Percentiles rank a stretch among this genome's conserved stretches.
These are phyloP conservation scores for Epirrhoe alternata DNA, from an alignment of 2,888 invertebrate species.

Conservation along the genomic window DNA sequence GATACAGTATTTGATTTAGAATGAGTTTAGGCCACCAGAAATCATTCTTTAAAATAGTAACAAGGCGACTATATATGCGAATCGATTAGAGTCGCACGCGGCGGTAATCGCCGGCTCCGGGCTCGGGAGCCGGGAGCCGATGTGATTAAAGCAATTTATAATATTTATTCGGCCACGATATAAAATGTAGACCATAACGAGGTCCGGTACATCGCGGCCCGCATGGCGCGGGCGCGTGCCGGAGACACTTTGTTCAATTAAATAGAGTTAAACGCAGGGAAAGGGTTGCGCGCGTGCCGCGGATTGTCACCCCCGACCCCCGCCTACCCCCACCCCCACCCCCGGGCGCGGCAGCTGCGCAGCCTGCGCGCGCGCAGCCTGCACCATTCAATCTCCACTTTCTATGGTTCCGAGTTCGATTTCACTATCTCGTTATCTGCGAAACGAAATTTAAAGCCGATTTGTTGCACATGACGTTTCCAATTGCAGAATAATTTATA, in stretches of 20 bases:
- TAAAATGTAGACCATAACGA: constrained; percentile 48
- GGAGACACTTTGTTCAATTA: constrained; percentile 54
- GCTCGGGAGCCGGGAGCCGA: no score
- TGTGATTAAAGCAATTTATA: constrained; percentile 75
- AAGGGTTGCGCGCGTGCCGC: constrained; percentile 64
- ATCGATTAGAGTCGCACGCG: constrained; percentile 7
- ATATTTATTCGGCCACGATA: constrained; percentile 64
- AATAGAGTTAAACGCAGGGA: constrained; percentile 66
- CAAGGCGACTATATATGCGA: not conserved
- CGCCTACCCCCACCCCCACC: constrained; percentile 31
- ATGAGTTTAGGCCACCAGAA: no score
- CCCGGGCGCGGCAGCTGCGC: constrained; percentile 43
- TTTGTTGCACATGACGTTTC: constrained; percentile 36
- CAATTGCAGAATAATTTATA: constrained; percentile 29
- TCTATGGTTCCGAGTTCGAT: constrained; percentile 58
- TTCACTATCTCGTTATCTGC: constrained; percentile 56
- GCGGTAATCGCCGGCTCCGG: constrained; percentile 10
- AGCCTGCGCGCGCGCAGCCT: constrained; percentile 51
- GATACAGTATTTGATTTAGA: no score
- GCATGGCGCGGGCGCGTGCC: constrained; percentile 43
- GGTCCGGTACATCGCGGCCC: constrained; percentile 26
- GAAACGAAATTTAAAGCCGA: constrained; percentile 40
- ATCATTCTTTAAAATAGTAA: not conserved
- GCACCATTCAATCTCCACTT: constrained; percentile 44
- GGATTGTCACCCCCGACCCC: constrained; percentile 41